Conservation (phyloP, 2,113 vertebrate genomes). For the Heterotis niloticus region DNA sequence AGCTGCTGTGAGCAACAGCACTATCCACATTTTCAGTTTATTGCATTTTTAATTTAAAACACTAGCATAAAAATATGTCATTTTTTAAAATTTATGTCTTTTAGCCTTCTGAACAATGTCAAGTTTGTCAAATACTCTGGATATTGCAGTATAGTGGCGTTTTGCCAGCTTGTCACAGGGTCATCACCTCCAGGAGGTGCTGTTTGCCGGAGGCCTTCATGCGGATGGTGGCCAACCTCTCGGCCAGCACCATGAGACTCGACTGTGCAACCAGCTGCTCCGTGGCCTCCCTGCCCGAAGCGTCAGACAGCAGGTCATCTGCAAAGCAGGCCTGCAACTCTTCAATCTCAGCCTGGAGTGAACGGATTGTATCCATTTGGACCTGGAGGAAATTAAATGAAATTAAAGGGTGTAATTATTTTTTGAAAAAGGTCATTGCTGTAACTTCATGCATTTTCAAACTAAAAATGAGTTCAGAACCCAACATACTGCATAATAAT, state of each 20-base stretch:
- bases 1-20: no score
- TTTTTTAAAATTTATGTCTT: neutral
- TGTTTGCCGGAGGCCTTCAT: slow-evolving; percentile 91
- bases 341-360: slow-evolving; percentile 89
- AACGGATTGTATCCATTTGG: slow-evolving; percentile 90
- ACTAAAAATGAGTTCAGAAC: neutral
- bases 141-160: neutral
- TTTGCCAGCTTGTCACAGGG: neutral
- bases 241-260: slow-evolving; percentile 84
- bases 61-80: neutral
- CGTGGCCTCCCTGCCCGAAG: slow-evolving; percentile 69
- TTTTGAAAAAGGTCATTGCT: neutral
- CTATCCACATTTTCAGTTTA: neutral
- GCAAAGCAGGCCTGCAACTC: slow-evolving; percentile 81
- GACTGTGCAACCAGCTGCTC: slow-evolving; percentile 87
- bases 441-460: neutral
- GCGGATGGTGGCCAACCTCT: slow-evolving; percentile 90
- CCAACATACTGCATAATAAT: no score
- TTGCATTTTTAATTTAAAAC: neutral
- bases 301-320: slow-evolving; percentile 73
- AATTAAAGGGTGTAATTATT: no score
- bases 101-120: neutral
- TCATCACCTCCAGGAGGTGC: slow-evolving; percentile 82
- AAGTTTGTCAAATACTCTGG: neutral
- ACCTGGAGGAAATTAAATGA: slow-evolving; percentile 62